Conservation (phyloP, 2,888 invertebrate genomes). For the Osmoderma eremita region DNA sequence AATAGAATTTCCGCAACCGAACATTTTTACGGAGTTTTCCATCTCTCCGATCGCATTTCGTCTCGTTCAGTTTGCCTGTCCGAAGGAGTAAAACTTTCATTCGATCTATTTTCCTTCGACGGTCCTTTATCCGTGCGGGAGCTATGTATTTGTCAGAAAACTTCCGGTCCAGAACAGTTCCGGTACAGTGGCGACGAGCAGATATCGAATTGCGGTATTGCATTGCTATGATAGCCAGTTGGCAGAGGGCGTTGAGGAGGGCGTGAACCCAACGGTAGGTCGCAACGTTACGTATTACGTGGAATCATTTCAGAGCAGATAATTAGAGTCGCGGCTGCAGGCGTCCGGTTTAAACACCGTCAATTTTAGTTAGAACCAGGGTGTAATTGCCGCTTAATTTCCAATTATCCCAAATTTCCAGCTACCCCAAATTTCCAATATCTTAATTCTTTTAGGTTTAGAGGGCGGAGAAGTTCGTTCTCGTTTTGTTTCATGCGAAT, state of each 20-base stretch:
- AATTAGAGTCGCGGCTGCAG: constrained; percentile 46
- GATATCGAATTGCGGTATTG: constrained; percentile 52
- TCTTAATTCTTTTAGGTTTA: constrained; percentile 26
- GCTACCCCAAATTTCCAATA: constrained; percentile 42
- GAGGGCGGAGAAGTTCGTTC: too few species aligned
- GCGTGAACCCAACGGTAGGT: constrained; percentile 20
- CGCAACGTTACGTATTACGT: constrained; percentile 37
- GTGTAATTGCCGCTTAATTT: constrained; percentile 43
- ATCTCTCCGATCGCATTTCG: constrained; percentile 17
- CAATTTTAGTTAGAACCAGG: constrained; percentile 36
- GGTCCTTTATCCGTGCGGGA: constrained; percentile 36
- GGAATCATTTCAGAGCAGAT: constrained; percentile 49
- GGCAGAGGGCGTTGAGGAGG: constrained; percentile 33
- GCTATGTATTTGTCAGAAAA: constrained; percentile 43
- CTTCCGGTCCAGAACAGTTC: constrained; percentile 45
- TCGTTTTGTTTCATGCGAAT: too few species aligned
- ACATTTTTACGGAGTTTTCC: constrained; percentile 28
- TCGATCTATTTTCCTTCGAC: constrained; percentile 38
- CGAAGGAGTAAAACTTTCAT: constrained; percentile 34
- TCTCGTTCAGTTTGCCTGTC: constrained; percentile 26
- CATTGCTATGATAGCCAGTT: constrained; percentile 50
- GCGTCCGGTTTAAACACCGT: constrained; percentile 42
- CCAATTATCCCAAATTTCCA: too few species aligned
- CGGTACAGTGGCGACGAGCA: constrained; percentile 45
- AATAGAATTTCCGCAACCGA: constrained; percentile 29